Evolutionary conservation across 2,888 invertebrate species (phyloP), one percentile per base, ranked within the genome.

Genomic region (Reticulitermes lucifugus): DNA sequence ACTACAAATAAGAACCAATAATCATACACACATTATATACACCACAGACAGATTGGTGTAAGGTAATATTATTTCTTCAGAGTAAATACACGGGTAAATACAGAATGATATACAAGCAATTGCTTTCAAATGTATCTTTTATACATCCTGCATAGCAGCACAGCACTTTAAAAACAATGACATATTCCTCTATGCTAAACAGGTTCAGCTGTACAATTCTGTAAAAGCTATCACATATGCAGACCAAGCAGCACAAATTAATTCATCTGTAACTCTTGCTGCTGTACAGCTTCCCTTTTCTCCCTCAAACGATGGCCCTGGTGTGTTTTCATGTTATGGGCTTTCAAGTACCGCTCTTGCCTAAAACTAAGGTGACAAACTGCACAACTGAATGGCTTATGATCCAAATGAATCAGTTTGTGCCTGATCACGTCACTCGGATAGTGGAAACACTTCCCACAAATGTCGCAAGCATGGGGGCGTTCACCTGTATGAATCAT

Each of bases 381-480:
- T 0, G 21, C 3, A 43, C 86, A 86, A 41, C 65, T 41, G 65
- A 85, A 91, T 0, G 89, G 90, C 87, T 91, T 91, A 29, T 90
- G 91, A 0, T 89, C 89, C 1, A 89, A 85, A 85, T 94, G 94
- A 85, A 92, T 91, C 51, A 91, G 90, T 85, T 90, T 89, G 88
- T 95, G 95, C 18, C 85, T 80, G 7, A 79, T 81, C 80, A 87
- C 75, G 21, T 87, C 87, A 70, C 83, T 77, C 18, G 71, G 60
- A 73, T 86, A 85, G 2, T 85, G 73, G 73, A 86, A 86, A n/a
- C 77, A 25, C 65, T 85, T 91, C 12, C 88, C 88, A 89, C 94
- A 94, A 4, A 89, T 85, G 10, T 89, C 89, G 89, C 94, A 94
- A 7, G 88, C 86, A 89, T 92, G 91, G 9, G 92, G 92, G n/a